Conservation (phyloP, 1,140 invertebrate genomes). For the Nymphalis io region DNA sequence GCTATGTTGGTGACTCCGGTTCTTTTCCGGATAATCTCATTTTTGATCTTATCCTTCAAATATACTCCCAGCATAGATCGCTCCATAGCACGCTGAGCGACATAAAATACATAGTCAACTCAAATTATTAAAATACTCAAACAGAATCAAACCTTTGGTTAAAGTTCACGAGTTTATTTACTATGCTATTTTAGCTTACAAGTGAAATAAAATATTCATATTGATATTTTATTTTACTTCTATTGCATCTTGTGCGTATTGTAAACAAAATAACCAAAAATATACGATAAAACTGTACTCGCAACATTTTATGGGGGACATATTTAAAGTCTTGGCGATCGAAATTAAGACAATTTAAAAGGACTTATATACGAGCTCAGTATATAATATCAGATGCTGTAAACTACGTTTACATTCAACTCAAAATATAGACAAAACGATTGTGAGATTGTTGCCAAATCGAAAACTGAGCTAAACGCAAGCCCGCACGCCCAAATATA, state of each 20-base stretch:
- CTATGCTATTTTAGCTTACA: not conserved
- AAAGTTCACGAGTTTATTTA: not conserved
- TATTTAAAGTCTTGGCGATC: conserved; percentile 6
- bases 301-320: not conserved
- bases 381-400: conserved; percentile 1
- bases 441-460: conserved; percentile 56
- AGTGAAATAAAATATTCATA: not conserved
- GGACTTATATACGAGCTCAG: not conserved
- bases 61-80: no score
- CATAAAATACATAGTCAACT: no score
- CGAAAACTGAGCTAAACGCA: conserved; percentile 57
- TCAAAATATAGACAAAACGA: conserved; percentile 41
- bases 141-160: no score
- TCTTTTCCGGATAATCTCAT: no score
- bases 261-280: not conserved
- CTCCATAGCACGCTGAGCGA: no score
- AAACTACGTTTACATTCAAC: conserved; percentile 27
- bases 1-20: no score
- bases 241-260: no score
- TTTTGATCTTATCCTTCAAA: no score
- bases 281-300: not conserved
- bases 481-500: conserved; percentile 23
- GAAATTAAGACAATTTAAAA: conserved; percentile 3
- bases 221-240: no score
- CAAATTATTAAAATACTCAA: no score